Percentiles rank a stretch among this genome's conserved stretches.
These are phyloP conservation scores for Drosophila subpulchrella DNA, from an alignment of 1,140 invertebrate genomes.

Conservation along the genomic window DNA sequence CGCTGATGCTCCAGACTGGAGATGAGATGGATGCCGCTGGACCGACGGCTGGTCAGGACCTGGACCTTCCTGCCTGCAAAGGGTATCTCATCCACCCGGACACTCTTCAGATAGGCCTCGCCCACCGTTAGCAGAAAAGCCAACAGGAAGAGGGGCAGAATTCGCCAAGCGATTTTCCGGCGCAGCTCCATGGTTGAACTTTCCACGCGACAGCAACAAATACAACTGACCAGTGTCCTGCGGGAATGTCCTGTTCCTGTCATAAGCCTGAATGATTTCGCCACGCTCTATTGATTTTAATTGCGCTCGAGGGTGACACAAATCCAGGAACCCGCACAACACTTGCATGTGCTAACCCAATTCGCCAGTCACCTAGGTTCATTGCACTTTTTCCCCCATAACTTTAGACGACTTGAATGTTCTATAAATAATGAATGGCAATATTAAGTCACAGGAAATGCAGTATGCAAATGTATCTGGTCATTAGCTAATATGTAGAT, in stretches of 20 bases:
- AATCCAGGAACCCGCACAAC: conserved; percentile 14
- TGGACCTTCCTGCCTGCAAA: conserved; percentile 29
- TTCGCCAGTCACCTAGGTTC: conserved; percentile 28
- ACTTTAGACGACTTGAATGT: background rate
- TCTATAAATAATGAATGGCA: background rate
- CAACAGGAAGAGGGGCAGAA: conserved; percentile 60
- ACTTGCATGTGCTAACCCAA: conserved; percentile 49
- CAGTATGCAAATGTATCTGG: background rate
- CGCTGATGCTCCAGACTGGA: conserved; percentile 68
- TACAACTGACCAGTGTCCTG: conserved; percentile 49
- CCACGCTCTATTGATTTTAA: conserved; percentile 66
- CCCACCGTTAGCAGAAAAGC: conserved; percentile 48
- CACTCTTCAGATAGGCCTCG: conserved; percentile 61
- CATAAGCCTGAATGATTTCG: background rate
- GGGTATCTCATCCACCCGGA: conserved; percentile 74
- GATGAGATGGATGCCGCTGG: conserved; percentile 71
- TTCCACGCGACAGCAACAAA: background rate
- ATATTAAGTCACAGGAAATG: conserved; percentile 6
- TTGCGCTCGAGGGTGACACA: conserved; percentile 45
- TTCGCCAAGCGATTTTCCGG: conserved; percentile 46
- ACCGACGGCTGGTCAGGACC: background rate
- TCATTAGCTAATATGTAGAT: conserved; percentile 8
- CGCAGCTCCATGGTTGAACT: conserved; percentile 50
- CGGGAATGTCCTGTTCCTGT: conserved; percentile 25
- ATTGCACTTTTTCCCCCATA: conserved; percentile 27